Percentiles rank a stretch among this genome's conserved stretches.
These are phyloP conservation scores for Sebastes reedi DNA, from an alignment of 2,797 vertebrate species.

Conservation along the genomic window DNA sequence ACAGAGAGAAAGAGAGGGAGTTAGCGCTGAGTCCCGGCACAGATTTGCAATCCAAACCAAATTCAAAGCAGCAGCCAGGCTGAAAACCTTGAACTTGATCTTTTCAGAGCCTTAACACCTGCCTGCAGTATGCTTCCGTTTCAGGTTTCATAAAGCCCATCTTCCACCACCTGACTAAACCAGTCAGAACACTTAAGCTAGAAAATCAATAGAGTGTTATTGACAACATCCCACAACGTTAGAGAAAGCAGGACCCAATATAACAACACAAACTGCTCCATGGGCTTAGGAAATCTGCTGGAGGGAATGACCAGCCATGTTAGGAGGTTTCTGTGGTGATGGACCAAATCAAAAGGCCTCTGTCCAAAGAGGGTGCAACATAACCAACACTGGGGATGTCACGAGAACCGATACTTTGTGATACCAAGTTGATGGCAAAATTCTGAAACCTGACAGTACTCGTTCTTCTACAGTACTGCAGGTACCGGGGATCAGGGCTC, in stretches of 20 bases:
- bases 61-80: slow-evolving; percentile 75
- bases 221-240: background rate
- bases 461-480: no score
- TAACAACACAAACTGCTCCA: background rate
- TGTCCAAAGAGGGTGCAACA: slow-evolving; percentile 1
- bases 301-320: background rate
- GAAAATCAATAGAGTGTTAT: slow-evolving; percentile 22
- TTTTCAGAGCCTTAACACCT: slow-evolving; percentile 10
- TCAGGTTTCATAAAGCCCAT: slow-evolving; percentile 22
- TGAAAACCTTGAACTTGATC: slow-evolving; percentile 20
- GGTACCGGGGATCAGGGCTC: no score
- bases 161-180: background rate
- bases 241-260: slow-evolving; percentile 19
- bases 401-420: background rate
- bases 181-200: slow-evolving; percentile 28
- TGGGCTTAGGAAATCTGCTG: background rate
- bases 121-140: background rate
- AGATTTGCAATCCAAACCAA: slow-evolving; percentile 80
- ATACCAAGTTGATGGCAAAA: no score
- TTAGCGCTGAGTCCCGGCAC: background rate
- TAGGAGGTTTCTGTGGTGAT: background rate
- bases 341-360: slow-evolving; percentile 1
- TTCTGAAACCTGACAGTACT: no score
- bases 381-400: background rate
- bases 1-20: background rate